These are phyloP conservation scores for Chinchilla lanigera DNA, from an alignment of 2,113 vertebrate species.

Conservation along the genomic window DNA sequence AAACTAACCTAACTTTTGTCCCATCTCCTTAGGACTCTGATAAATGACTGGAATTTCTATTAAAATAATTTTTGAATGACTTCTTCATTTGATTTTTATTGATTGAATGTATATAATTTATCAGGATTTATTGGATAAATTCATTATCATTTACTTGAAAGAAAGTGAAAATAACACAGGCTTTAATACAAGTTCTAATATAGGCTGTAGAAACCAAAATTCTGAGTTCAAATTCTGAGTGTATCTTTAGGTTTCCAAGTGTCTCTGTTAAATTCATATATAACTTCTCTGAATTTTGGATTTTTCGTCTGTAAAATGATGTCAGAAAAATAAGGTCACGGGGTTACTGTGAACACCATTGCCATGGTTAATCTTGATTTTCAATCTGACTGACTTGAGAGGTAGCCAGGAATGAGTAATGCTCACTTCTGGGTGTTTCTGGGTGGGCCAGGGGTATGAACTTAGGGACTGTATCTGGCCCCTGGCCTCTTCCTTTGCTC, in stretches of 20 bases:
- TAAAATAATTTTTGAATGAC: slow-evolving; percentile 3
- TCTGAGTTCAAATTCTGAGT: background rate
- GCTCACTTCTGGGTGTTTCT: background rate
- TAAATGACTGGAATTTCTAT: background rate
- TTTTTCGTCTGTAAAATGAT: background rate
- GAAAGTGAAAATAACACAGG: background rate
- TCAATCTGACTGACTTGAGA: background rate
- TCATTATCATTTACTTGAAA: slow-evolving; percentile 13
- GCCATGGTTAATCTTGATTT: background rate
- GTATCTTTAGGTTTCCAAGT: background rate
- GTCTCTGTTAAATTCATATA: background rate
- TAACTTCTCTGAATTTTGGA: background rate
- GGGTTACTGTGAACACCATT: background rate
- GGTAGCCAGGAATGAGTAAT: background rate
- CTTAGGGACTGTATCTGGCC: background rate
- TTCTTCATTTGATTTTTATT: background rate
- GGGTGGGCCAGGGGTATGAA: background rate
- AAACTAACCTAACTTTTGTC: background rate
- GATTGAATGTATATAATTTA: background rate
- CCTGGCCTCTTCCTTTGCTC: background rate
- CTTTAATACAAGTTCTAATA: background rate
- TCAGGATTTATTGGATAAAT: background rate
- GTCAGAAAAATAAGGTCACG: background rate
- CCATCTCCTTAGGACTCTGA: background rate
- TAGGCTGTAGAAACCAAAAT: background rate